Evolutionary conservation across 35 echinoderm and acorn worm species (phyloP).

Genomic region (Nesometra sesokonis): DNA sequence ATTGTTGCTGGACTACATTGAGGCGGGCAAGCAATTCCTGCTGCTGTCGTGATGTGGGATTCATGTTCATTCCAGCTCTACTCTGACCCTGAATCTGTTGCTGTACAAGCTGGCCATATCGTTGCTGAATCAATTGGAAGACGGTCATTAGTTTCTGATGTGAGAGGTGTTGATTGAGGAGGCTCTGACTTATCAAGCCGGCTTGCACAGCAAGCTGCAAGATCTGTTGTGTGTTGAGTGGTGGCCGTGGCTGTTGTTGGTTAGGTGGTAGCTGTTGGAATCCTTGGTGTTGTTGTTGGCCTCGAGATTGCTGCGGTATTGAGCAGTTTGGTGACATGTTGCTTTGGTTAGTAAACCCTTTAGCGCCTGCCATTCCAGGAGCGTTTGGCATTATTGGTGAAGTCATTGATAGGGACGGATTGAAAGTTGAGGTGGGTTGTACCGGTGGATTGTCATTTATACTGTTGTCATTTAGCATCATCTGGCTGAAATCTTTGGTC

Average conservation of each 20-base stretch:
- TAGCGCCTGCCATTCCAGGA: background rate
- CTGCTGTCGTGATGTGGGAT: conserved; percentile 2
- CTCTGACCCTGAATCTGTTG: conserved; percentile 3
- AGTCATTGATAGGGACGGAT: conserved; percentile 8
- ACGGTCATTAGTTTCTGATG: conserved; percentile 54
- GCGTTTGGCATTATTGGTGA: conserved; percentile 22
- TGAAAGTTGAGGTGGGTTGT: conserved; percentile 21
- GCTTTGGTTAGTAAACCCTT: background rate
- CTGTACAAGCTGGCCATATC: conserved; percentile 6
- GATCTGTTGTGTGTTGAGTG: conserved; percentile 35
- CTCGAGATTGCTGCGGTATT: conserved; percentile 59
- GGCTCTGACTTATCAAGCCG: conserved; percentile 49
- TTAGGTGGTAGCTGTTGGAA: conserved; percentile 39
- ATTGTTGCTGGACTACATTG: conserved; percentile 48
- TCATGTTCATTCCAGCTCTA: conserved; percentile 18
- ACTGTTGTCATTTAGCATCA: conserved; percentile 31
- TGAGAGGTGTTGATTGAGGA: conserved; percentile 51
- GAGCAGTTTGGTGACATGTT: conserved; percentile 40
- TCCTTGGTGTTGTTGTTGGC: conserved; percentile 53
- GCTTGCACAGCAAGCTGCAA: conserved; percentile 69
- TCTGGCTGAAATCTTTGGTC: conserved; percentile 13
- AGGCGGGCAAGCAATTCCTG: conserved; percentile 43
- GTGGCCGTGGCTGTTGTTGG: background rate
- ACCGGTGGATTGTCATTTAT: conserved; percentile 8
- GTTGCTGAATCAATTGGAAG: conserved; percentile 51